Base-by-base conservation (phyloP, 2,797 vertebrate species). In the Macropodus opercularis region DNA sequence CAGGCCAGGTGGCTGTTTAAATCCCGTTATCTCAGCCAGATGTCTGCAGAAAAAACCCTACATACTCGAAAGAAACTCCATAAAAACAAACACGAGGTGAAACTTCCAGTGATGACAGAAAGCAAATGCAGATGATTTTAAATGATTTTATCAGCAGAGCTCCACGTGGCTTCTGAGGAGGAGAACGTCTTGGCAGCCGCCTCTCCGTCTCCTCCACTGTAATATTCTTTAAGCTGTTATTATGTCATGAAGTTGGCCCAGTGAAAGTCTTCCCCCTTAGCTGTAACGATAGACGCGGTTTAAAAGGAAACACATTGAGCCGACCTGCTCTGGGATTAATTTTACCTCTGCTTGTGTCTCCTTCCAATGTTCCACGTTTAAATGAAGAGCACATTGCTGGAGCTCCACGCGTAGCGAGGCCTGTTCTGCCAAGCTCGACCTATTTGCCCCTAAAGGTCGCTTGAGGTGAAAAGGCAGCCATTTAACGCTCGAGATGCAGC, bases 311-410 rank as follows among this genome's bases (percentile, higher is more conserved):
- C 79, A 85, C 58, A 81, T 80, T 77, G 66, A 46, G 51, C 31
- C 13, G 8, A 52, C 10, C 21, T 7, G 5, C 50, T 74, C 80
- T 75, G 70, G 61, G 59, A 81, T 74, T 77, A 35, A 53, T 77
- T 81, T 57, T 6, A 51, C 34, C 58, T 52, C 50, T 27, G 35
- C 55, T 43, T 27, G 7, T 11, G 58, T 62, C 61, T 53, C 63
- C 54, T 74, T 73, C 69, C 72, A 74, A 63, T 18, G 55, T 81
- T 83, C 73, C 79, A 66, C 63, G 32, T 75, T 77, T 73, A 77
- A 82, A 81, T 75, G 8, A 58, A 22, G 52, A 83, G 61, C 78
- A 72, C 74, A 77, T 84, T 77, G 73, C 67, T 70, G 56, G 60
- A 77, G 59, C 47, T 39, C 58, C 15, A 34, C 17, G 13, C 14